Evolutionary conservation across 1,140 invertebrate species (phyloP).

Genomic region (Microplitis mediator): DNA sequence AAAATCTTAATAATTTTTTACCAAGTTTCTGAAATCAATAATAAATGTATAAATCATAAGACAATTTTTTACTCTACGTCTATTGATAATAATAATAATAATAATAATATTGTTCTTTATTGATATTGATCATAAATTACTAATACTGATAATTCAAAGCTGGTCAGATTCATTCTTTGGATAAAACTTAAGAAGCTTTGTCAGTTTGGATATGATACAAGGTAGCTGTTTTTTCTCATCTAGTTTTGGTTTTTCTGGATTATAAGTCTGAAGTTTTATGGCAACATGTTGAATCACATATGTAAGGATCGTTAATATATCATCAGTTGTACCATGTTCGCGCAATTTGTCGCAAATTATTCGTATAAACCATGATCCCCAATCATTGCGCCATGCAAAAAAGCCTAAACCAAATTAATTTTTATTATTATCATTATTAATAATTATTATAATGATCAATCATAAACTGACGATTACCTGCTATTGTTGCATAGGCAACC

Average conservation of each 20-base stretch:
- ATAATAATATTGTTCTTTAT: too few relatives aligned
- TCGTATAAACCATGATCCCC: slow-evolving; percentile 96
- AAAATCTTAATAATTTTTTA: too few relatives aligned
- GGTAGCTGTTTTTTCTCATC: slow-evolving; percentile 95
- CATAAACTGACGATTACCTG: slow-evolving; percentile 66
- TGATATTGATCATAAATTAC: too few relatives aligned
- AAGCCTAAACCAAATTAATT: slow-evolving; percentile 66
- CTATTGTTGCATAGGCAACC: slow-evolving; percentile 91
- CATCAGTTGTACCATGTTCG: slow-evolving; percentile 72
- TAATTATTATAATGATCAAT: not conserved
- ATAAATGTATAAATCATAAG: too few relatives aligned
- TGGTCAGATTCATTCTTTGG: slow-evolving; percentile 28
- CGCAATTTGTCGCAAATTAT: slow-evolving; percentile 81
- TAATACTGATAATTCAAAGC: too few relatives aligned
- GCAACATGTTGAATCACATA: slow-evolving; percentile 87
- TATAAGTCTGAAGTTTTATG: slow-evolving; percentile 88
- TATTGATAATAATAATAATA: too few relatives aligned
- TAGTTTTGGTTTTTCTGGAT: slow-evolving; percentile 79
- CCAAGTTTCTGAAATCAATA: too few relatives aligned
- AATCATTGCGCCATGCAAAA: slow-evolving; percentile 94
- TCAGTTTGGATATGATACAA: slow-evolving; percentile 90
- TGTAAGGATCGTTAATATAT: slow-evolving; percentile 87
- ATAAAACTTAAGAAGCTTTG: slow-evolving; percentile 76
- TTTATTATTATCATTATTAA: not conserved
- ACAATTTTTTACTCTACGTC: too few relatives aligned